These are phyloP conservation scores for Drosophila sulfurigaster DNA, from an alignment of 1,140 invertebrate species.

Conservation along the genomic window DNA sequence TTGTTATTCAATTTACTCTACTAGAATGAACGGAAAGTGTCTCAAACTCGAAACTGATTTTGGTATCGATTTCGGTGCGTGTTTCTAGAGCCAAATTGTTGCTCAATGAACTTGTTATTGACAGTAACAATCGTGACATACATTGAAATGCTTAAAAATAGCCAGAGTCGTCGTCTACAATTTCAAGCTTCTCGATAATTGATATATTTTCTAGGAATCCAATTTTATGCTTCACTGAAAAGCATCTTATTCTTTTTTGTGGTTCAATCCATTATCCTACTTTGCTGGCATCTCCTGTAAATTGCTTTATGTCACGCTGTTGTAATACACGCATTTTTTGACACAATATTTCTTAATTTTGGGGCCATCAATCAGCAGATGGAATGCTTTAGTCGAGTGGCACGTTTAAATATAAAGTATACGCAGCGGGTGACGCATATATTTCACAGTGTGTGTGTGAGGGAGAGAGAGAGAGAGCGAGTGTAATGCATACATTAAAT, in stretches of 20 bases:
- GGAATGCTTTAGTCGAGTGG: slow-evolving; percentile 21
- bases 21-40: slow-evolving; percentile 17
- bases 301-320: background rate
- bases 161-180: background rate
- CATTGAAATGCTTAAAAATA: slow-evolving; percentile 6
- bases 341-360: slow-evolving; percentile 19
- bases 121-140: slow-evolving; percentile 8
- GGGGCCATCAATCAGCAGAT: slow-evolving; percentile 45
- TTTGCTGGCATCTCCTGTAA: background rate
- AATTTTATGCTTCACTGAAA: background rate
- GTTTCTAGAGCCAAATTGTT: slow-evolving; percentile 11
- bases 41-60: slow-evolving; percentile 19
- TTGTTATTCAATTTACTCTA: slow-evolving; percentile 27
- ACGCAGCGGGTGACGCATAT: slow-evolving; percentile 27
- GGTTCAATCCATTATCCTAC: background rate
- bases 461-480: background rate
- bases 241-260: background rate
- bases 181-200: slow-evolving; percentile 1
- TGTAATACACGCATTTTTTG: slow-evolving; percentile 13
- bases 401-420: slow-evolving; percentile 52
- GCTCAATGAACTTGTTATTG: slow-evolving; percentile 11
- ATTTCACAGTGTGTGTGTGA: background rate
- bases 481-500: slow-evolving; percentile 38
- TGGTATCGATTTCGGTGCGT: slow-evolving; percentile 21
- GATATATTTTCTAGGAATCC: background rate